A percentile compares a stretch with the other conserved stretches of the same genome.
Conservation (phyloP, 2,888 invertebrate genomes). For the Meliscaeva auricollis region DNA sequence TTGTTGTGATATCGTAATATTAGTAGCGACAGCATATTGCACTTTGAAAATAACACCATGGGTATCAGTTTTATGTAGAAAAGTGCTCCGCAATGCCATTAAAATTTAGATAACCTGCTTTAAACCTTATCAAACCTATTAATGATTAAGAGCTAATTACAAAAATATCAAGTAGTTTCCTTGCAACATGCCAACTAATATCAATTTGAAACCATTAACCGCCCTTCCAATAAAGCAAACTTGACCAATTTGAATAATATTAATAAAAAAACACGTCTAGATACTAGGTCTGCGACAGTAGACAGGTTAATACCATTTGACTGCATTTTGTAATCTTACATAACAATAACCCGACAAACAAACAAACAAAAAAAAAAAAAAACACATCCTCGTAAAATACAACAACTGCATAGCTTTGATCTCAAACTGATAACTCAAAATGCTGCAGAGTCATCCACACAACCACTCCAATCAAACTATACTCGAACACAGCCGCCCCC, state of each 20-base stretch:
- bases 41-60: too few relatives aligned
- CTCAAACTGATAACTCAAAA: constrained; percentile 62
- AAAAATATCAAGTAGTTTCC: neutral
- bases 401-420: constrained; percentile 51
- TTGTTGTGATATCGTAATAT: too few relatives aligned
- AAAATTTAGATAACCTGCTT: too few relatives aligned
- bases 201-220: constrained; percentile 10
- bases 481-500: neutral
- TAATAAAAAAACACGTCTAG: constrained; percentile 50
- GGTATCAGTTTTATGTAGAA: too few relatives aligned
- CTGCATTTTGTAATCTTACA: neutral
- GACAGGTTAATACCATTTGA: constrained; percentile 13
- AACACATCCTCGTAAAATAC: neutral
- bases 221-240: neutral
- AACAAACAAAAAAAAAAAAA: constrained; percentile 9
- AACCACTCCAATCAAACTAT: neutral
- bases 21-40: too few relatives aligned
- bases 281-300: constrained; percentile 6
- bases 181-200: neutral
- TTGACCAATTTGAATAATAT: constrained; percentile 34
- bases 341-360: neutral
- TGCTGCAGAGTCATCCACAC: constrained; percentile 34
- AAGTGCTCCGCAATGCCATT: too few relatives aligned
- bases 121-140: too few relatives aligned
- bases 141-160: too few relatives aligned